A percentile compares a stretch with the other conserved stretches of the same genome.
These are phyloP conservation scores for Agonopterix arenella DNA, from an alignment of 2,888 invertebrate genomes.

Conservation along the genomic window DNA sequence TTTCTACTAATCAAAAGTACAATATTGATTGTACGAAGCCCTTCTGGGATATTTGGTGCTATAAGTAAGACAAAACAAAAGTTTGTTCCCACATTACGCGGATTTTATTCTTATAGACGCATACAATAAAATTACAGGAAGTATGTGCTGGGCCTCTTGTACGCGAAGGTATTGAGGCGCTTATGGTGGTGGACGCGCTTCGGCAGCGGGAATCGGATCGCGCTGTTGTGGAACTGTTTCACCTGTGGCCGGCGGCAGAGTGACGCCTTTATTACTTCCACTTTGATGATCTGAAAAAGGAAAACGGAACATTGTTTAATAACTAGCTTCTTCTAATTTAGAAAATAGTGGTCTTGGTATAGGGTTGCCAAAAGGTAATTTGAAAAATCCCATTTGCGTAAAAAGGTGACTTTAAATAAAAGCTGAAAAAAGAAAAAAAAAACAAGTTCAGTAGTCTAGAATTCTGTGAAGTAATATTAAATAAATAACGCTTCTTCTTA, in stretches of 20 bases:
- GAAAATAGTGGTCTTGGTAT: too few relatives aligned
- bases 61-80: not conserved
- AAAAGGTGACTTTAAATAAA: too few relatives aligned
- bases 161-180: slow-evolving; percentile 89
- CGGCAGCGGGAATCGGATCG: slow-evolving; percentile 97
- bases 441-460: too few relatives aligned
- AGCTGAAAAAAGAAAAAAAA: too few relatives aligned
- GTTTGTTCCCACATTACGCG: slow-evolving; percentile 33
- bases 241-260: slow-evolving; percentile 96
- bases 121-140: slow-evolving; percentile 74
- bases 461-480: too few relatives aligned
- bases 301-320: not conserved
- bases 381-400: too few relatives aligned
- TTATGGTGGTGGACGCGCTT: slow-evolving; percentile 91
- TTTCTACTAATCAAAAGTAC: too few relatives aligned
- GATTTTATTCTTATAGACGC: slow-evolving; percentile 44
- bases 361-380: too few relatives aligned
- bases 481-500: too few relatives aligned
- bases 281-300: slow-evolving; percentile 91
- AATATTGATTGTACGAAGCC: too few relatives aligned
- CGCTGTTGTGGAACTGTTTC: slow-evolving; percentile 98
- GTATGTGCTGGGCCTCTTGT: slow-evolving; percentile 88
- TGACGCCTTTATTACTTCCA: slow-evolving; percentile 91
- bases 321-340: not conserved
- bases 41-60: too few relatives aligned